A percentile compares a stretch with the other conserved stretches of the same genome.
These are phyloP conservation scores for Epicampocera succincta DNA, from an alignment of 2,888 invertebrate species.

Conservation along the genomic window DNA sequence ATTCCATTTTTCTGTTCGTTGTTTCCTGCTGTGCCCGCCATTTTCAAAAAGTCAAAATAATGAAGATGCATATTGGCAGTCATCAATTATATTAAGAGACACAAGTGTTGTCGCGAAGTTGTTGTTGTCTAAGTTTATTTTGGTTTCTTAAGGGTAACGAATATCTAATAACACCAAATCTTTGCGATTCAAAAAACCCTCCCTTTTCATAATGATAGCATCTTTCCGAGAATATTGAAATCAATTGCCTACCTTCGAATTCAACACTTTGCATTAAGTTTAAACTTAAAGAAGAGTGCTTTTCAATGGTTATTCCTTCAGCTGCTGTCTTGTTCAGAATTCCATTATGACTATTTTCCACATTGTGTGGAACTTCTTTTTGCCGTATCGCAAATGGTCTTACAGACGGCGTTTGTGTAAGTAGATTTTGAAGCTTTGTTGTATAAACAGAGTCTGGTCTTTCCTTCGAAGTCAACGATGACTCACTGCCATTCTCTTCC, in stretches of 20 bases:
- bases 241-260: conserved; percentile 73
- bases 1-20: no score
- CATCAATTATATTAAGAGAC: no score
- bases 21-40: no score
- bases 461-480: background rate
- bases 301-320: conserved; percentile 67
- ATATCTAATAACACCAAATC: no score
- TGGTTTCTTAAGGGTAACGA: no score
- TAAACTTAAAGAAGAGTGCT: conserved; percentile 66
- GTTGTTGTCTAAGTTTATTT: no score
- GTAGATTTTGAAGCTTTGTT: conserved; percentile 25
- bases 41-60: no score
- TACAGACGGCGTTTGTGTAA: conserved; percentile 4
- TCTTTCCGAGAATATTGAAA: no score
- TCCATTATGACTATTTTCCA: conserved; percentile 54
- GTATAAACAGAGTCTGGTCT: conserved; percentile 41
- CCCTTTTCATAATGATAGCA: no score
- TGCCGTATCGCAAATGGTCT: background rate
- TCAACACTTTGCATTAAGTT: conserved; percentile 76
- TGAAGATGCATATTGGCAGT: no score
- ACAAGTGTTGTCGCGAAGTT: no score
- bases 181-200: no score
- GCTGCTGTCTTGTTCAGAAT: background rate
- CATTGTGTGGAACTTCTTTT: conserved; percentile 16
- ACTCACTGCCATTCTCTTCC: conserved; percentile 1